phyloP scores from a whole-genome alignment of 2,113 vertebrate genomes.

The Mobula hypostoma region DNA sequence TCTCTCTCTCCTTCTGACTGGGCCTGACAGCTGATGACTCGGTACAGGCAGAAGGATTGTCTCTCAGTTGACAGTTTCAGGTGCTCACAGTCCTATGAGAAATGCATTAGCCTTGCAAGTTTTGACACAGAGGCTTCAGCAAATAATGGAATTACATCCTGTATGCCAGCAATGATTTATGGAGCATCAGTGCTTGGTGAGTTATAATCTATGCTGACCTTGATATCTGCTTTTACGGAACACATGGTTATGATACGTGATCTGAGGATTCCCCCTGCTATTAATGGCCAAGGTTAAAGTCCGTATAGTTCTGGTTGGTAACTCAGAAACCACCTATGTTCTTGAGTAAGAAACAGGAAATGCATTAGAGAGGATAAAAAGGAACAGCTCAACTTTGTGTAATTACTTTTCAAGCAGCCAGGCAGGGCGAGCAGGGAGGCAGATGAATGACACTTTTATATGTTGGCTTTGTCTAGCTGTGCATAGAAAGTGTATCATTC shows the following conservation, averaged over 20 bases:
- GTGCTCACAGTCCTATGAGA: conserved; percentile 19
- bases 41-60: neutral
- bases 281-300: neutral
- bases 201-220: conserved; percentile 19
- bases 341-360: neutral
- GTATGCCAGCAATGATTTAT: neutral
- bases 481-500: neutral
- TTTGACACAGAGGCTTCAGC: neutral
- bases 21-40: neutral
- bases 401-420: neutral
- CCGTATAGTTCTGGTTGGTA: neutral
- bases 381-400: neutral
- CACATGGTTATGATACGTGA: neutral
- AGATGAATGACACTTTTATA: neutral
- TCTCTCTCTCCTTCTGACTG: neutral
- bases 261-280: neutral
- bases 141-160: conserved; percentile 23
- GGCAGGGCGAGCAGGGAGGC: neutral
- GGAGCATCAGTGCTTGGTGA: neutral
- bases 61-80: conserved; percentile 3
- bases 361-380: neutral
- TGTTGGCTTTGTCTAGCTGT: neutral
- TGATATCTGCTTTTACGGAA: neutral
- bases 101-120: conserved; percentile 8
- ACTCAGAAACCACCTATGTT: neutral